Evolutionary conservation across 2,113 vertebrate genomes (phyloP), one percentile per base, ranked within the genome.

Genomic region (Micronisus gabar): DNA sequence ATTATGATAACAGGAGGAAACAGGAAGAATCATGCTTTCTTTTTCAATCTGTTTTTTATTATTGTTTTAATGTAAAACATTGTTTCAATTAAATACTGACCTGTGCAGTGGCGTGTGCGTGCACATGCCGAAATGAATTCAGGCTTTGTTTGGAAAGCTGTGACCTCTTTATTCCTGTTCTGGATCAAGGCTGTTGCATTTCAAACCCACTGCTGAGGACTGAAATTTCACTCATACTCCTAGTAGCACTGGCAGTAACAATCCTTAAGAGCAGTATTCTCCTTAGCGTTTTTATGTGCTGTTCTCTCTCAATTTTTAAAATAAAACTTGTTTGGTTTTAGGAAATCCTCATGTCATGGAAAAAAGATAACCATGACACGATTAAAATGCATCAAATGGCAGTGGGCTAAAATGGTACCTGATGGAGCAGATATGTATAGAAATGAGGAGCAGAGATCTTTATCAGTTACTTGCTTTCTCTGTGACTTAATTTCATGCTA

Each of bases 31-130:
- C 90, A 91, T 96, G 94, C 96, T 97, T 96, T 93, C 95, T 95
- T 96, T 96, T 95, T 90, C 96, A 97, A 87, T 98, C 94, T 98
- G 97, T 97, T 97, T 98, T 97, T 97, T 96, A 98, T 98, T 97
- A 97, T 96, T 96, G 90, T 93, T 97, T 97, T 97, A 97, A 93
- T 97, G 97, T 96, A 97, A 96, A 97, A 97, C 96, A 94, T 93
- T 96, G 95, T 97, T 98, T 97, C 95, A 97, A 86, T 97, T 97
- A 97, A 97, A 91, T n/a, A 90, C 88, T 98, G 97, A 97, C 96
- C 96, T 89, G 81, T 95, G 95, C 94, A 88, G 88, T 40, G 91
- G 87, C 2, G 34, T 97, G 91, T 94, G 92, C 4, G 8, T 86
- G 92, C 93, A 80, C 88, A 88, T 72, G 92, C 81, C 63, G 81